Base-by-base conservation (phyloP, 2,888 invertebrate genomes). In the Rhorus exstirpatorius region DNA sequence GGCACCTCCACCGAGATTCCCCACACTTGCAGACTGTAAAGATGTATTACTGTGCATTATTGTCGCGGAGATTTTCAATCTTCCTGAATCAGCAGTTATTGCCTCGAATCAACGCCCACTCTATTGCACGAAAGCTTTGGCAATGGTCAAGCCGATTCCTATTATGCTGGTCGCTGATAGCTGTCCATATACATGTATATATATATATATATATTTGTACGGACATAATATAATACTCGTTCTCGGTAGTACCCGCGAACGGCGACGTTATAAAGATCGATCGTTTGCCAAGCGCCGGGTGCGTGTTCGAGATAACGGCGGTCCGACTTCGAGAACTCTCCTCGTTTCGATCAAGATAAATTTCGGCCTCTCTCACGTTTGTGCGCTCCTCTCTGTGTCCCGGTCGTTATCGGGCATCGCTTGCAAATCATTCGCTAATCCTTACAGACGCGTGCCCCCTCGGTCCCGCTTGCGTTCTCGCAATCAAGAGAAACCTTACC, bases 341-440 rank as follows among this genome's bases (percentile, higher is more conserved):
- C 82, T 87, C 86, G 85, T 86, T 86, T 84, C 86, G 85, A 89
- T 90, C 89, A 85, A 86, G 90, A 90, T 90, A 89, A 89, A 91
- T 89, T 91, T 90, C 84, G 86, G 87, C 87, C 79, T 70, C 65
- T 71, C 75, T 71, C 79, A 61, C 72, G 60, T 60, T 49, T 19
- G n/a, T n/a, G 51, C 67, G 86, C 86, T 87, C 85, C 85, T 85
- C 86, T 85, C 87, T 86, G 60, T 72, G 60, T 60, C 49, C 68
- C 87, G 85, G 84, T 85, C 87, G 87, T 88, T 90, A 90, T 90
- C 90, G 88, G 85, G 84, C 87, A 87, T 88, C 88, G 88, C 86
- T 88, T 88, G 89, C 88, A 89, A 89, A 89, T 89, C 89, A 88
- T 86, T 88, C 86, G 85, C 85, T 90, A 90, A 90, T 90, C 90